Evolutionary conservation across 1,140 invertebrate genomes (phyloP), one percentile per base, ranked within the genome.

Genomic region (Stegodyphus dumicola): DNA sequence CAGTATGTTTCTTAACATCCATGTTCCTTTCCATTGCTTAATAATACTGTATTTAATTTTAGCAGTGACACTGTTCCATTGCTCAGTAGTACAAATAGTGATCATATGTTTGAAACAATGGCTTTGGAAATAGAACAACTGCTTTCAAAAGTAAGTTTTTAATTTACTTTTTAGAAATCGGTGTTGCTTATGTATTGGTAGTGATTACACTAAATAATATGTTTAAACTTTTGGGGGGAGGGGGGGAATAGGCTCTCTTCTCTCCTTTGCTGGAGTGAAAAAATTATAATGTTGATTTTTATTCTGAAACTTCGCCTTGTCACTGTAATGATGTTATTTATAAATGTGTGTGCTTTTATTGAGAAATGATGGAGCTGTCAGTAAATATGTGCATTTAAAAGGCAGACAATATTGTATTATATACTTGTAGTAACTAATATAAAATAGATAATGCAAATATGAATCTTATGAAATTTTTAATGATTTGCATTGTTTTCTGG

Each of bases 31-130:
- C 3, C 33, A 33, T 33, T 33, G n/a, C 33, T 3, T 33, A 33
- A 33, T 33, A 33, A 33, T 33, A 33, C 33, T 33, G 33, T 33
- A 1, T 33, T 33, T 33, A 3, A 33, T 83, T 77, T 83, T 80
- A 88, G 79, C 66, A 78, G 33, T 89, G 96, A 97, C 88, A 94
- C 94, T 88, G 93, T 95, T 17, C 96, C 96, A 7, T 92, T 98
- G 7, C 92, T 98, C 11, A 94, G 90, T 87, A 89, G 94, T 86
- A 87, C 90, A 33, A 90, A 90, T 79, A 94, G 94, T 81, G 96
- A 97, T 88, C 95, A 97, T 90, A 95, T 96, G 90, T 98, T 98
- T 90, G 96, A 98, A 88, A 95, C 96, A 3, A 94, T 98, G 92
- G 94, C 95, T 6, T 93, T 95, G 89, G 97, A 99, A 91, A 95